Conservation (phyloP, 2,888 invertebrate genomes). For the Drosophila meridiana region DNA sequence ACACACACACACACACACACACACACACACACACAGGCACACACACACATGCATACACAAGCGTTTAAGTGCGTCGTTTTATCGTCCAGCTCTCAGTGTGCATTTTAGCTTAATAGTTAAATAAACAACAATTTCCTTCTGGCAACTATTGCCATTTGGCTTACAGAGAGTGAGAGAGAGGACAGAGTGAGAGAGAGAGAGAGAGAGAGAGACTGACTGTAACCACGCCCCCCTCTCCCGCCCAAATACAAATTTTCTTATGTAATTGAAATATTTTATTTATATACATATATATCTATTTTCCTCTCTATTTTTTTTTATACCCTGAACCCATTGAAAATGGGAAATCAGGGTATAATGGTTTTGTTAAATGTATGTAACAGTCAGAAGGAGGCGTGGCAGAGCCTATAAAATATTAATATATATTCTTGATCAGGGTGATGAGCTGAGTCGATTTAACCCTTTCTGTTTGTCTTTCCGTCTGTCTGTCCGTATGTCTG, state of each 20-base stretch:
- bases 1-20: conserved; percentile 3
- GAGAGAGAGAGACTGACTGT: no score
- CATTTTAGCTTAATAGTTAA: conserved; percentile 77
- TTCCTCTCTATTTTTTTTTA: background rate
- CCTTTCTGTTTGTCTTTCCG: no score
- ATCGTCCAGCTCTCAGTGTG: conserved; percentile 57
- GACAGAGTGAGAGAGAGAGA: no score
- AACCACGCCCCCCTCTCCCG: background rate
- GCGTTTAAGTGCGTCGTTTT: conserved; percentile 41
- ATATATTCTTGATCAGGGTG: no score
- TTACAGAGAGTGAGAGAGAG: conserved; percentile 19
- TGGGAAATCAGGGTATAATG: no score
- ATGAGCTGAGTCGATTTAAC: no score
- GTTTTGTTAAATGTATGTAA: no score
- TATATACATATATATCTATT: conserved; percentile 14
- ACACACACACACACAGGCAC: background rate
- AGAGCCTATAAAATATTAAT: no score
- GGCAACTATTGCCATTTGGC: conserved; percentile 52
- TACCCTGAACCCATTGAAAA: no score
- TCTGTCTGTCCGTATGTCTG: no score
- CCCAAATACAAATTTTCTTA: conserved; percentile 20
- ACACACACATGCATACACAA: background rate
- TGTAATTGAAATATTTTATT: conserved; percentile 55
- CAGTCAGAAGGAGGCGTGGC: no score
- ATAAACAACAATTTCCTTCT: conserved; percentile 73